Evolutionary conservation across 2,113 vertebrate genomes (phyloP).

Genomic region (Rafetus swinhoei): DNA sequence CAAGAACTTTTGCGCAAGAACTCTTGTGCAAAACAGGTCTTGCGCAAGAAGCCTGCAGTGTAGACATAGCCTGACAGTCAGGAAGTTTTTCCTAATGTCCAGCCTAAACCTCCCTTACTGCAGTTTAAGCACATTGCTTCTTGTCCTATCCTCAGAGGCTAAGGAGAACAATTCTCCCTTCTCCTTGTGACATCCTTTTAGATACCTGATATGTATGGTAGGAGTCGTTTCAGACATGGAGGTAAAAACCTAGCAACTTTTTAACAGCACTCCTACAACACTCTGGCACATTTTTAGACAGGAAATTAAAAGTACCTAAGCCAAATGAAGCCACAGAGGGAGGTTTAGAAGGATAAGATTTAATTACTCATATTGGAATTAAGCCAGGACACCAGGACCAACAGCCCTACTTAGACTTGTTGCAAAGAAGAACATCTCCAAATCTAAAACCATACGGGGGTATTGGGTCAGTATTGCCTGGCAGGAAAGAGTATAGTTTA

Average conservation of each 20-base stretch:
- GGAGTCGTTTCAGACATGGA: constrained; percentile 56
- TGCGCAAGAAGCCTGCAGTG: too few species aligned
- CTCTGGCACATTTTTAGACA: constrained; percentile 52
- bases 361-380: constrained; percentile 66
- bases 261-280: constrained; percentile 42
- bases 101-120: too few species aligned
- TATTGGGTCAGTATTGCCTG: constrained; percentile 16
- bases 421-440: constrained; percentile 19
- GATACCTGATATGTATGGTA: background rate
- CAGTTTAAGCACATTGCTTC: too few species aligned
- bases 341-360: constrained; percentile 65
- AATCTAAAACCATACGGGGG: constrained; percentile 1
- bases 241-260: constrained; percentile 59
- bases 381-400: constrained; percentile 48
- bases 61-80: too few species aligned
- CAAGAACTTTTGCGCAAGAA: too few species aligned
- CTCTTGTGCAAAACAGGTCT: too few species aligned
- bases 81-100: too few species aligned
- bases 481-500: background rate
- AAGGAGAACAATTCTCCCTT: too few species aligned
- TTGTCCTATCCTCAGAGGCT: too few species aligned
- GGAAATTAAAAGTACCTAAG: constrained; percentile 66
- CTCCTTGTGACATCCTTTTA: too few species aligned
- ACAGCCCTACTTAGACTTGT: constrained; percentile 37
- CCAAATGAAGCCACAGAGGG: constrained; percentile 53